Evolutionary conservation across 1,140 invertebrate genomes (phyloP), one percentile per base, ranked within the genome.

Genomic region (Panagrolaimus sp.): DNA sequence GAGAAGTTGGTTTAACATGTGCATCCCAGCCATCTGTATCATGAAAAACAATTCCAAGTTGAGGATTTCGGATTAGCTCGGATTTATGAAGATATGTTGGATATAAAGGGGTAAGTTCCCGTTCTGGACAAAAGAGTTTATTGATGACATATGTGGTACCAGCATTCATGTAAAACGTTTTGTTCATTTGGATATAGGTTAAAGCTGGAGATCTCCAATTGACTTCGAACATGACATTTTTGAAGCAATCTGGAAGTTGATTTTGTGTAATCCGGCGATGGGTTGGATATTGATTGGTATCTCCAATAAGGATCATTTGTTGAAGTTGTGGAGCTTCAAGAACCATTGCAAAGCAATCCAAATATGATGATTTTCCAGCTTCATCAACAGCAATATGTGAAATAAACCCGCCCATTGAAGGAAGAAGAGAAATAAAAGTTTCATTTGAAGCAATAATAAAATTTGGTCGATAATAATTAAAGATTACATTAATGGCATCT

Each of bases 381-480:
- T 52, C 48, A 10, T 52, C 48, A 24, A 52, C 15, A 15, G 26
- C 7, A 1, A 52, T 7, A 15, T 52, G 48, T n/a, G 48, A 21
- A 15, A 52, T 52, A 24, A 52, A 8, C 17, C 7, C 8, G 14
- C n/a, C 1, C 9, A 52, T 4, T n/a, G 26, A n/a, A 24, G 48
- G 48, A 15, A 52, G 48, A n/a, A 52, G 17, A 14, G n/a, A 52
- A 10, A 52, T 15, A 7, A 52, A 24, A 1, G 26, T 4, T 21
- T 52, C 48, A n/a, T n/a, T 52, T 15, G 48, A 24, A 8, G 48
- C 48, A 52, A 52, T 52, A 15, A 52, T 52, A 24, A 52, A 14
- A 15, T 52, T 52, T 14, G 48, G 48, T 8, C 26, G 48, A 52
- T 52, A 52, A 8, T 7, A 7, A 24, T 7, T 8, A 52, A 52